Evolutionary conservation across 2,797 vertebrate species (phyloP).

Genomic region (Mareca strepera): DNA sequence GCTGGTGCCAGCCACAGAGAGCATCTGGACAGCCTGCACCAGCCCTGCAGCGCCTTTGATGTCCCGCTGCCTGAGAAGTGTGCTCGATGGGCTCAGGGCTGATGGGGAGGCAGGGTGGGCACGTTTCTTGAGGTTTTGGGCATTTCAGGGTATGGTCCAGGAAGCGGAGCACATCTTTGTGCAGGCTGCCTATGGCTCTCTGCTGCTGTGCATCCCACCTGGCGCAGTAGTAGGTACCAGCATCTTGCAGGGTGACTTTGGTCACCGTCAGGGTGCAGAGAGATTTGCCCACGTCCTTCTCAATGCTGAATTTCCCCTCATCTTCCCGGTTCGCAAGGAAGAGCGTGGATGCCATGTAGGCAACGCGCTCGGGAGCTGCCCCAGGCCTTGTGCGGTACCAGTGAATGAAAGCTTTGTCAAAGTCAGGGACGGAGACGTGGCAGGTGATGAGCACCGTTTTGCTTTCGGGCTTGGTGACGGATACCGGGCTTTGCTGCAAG

Average conservation of each 20-base stretch:
- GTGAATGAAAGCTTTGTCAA: neutral
- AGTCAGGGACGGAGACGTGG: neutral
- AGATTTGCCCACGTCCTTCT: neutral
- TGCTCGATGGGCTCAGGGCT: too few species aligned
- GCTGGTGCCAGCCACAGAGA: too few species aligned
- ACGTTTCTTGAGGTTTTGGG: neutral
- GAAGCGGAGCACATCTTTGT: neutral
- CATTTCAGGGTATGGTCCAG: neutral
- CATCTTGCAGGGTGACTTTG: neutral
- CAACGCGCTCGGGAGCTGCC: neutral
- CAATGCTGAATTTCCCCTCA: neutral
- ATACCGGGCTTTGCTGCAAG: neutral
- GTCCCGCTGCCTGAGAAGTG: neutral
- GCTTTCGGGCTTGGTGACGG: conserved; percentile 8
- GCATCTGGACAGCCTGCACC: fast-evolving
- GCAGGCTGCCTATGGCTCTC: neutral
- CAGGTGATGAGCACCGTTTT: conserved; percentile 14
- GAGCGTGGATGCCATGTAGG: neutral
- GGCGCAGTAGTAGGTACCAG: conserved; percentile 47
- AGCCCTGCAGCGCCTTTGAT: neutral
- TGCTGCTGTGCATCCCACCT: neutral
- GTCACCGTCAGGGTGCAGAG: conserved; percentile 3
- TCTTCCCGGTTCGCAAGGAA: neutral
- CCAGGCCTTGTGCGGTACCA: conserved; percentile 6
- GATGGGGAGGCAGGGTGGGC: neutral